phyloP scores from a whole-genome alignment of 1,140 invertebrate genomes.

The Mamestra configurata region DNA sequence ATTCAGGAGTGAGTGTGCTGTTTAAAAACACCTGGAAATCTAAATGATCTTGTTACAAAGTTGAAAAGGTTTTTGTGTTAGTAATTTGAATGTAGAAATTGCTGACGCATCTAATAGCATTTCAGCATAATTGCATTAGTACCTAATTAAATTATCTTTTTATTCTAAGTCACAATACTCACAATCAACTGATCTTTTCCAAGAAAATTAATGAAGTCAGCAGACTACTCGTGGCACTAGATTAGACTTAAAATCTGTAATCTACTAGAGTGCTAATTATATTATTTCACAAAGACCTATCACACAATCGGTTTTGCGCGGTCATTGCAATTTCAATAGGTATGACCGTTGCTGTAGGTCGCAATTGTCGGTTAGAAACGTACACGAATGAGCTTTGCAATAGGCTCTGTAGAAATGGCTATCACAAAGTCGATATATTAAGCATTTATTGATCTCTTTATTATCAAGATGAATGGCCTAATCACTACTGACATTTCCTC shows the following conservation, averaged over 20 bases:
- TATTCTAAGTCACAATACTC: too few species aligned
- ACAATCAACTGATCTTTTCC: too few species aligned
- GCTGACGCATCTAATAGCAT: too few species aligned
- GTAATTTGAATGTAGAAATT: too few species aligned
- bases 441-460: constrained; percentile 14
- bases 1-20: too few species aligned
- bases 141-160: too few species aligned
- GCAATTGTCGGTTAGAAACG: not conserved
- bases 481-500: constrained; percentile 26
- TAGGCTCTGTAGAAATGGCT: not conserved
- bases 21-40: too few species aligned
- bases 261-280: not conserved
- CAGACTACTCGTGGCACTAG: not conserved
- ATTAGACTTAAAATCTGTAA: not conserved
- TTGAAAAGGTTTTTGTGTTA: too few species aligned
- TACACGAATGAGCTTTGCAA: constrained; percentile 2
- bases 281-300: constrained; percentile 11
- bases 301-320: constrained; percentile 20
- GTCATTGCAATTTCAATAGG: constrained; percentile 32
- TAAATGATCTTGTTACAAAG: too few species aligned
- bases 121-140: too few species aligned
- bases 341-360: not conserved
- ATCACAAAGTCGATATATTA: constrained; percentile 21
- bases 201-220: too few species aligned
- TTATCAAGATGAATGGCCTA: constrained; percentile 28